phyloP scores from a whole-genome alignment of 2,888 invertebrate species.

The Watsonalla binaria region DNA sequence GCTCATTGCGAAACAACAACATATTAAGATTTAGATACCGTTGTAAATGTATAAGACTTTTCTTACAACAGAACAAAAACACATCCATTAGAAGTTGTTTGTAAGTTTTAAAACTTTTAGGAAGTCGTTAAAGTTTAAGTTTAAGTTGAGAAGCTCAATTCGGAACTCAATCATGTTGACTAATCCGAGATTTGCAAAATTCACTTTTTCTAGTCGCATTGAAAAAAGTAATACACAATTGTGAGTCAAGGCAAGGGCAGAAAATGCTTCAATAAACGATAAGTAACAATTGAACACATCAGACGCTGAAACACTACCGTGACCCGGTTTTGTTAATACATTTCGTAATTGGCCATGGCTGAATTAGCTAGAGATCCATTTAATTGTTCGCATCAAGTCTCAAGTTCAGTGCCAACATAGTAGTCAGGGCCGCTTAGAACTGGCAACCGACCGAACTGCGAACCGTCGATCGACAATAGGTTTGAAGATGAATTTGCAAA shows the following conservation, averaged over 20 bases:
- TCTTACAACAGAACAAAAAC: too few species aligned
- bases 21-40: too few species aligned
- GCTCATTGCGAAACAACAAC: too few species aligned
- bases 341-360: slow-evolving; percentile 49
- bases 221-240: neutral
- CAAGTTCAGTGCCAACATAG: slow-evolving; percentile 49
- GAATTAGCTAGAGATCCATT: slow-evolving; percentile 20
- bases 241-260: slow-evolving; percentile 32
- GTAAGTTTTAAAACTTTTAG: too few species aligned
- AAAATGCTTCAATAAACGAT: slow-evolving; percentile 19
- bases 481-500: neutral
- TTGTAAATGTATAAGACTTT: too few species aligned
- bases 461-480: neutral
- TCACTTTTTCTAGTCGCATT: neutral
- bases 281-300: slow-evolving; percentile 35
- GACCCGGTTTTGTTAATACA: slow-evolving; percentile 42
- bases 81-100: too few species aligned
- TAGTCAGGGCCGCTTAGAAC: neutral
- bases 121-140: too few species aligned
- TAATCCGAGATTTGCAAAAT: neutral
- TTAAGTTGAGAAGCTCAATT: too few species aligned
- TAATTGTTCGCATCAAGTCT: slow-evolving; percentile 19
- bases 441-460: neutral
- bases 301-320: slow-evolving; percentile 38
- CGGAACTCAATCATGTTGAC: too few species aligned